Evolutionary conservation across 2,888 invertebrate species (phyloP).

Genomic region (Sinhomidia bicolor): DNA sequence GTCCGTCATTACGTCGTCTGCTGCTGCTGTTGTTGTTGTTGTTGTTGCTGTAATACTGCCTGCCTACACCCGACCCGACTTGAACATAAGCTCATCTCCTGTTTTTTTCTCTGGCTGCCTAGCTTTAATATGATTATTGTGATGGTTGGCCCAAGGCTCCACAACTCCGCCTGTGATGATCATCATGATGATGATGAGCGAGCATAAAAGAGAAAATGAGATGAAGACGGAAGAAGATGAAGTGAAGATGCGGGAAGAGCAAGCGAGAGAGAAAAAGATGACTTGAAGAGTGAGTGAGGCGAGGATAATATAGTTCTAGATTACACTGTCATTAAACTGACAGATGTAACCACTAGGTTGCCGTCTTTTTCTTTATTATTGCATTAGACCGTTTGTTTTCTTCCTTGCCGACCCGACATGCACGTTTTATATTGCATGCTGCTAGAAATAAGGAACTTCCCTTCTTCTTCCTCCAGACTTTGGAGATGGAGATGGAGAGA

Average conservation of each 20-base stretch:
- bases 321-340: slow-evolving; percentile 74
- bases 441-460: slow-evolving; percentile 20
- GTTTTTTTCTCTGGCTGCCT: background rate
- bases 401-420: slow-evolving; percentile 32
- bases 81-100: slow-evolving; percentile 22
- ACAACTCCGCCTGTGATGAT: slow-evolving; percentile 51
- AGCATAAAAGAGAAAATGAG: slow-evolving; percentile 53
- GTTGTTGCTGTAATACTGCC: background rate
- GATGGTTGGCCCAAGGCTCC: slow-evolving; percentile 50
- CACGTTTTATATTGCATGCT: background rate
- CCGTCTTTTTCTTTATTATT: slow-evolving; percentile 53
- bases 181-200: slow-evolving; percentile 51
- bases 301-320: slow-evolving; percentile 71
- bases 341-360: slow-evolving; percentile 72
- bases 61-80: background rate
- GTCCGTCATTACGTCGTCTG: slow-evolving; percentile 45
- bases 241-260: slow-evolving; percentile 52
- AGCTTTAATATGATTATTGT: background rate
- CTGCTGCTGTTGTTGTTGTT: background rate
- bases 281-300: slow-evolving; percentile 56
- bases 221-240: slow-evolving; percentile 58
- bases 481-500: no score
- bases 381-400: slow-evolving; percentile 44
- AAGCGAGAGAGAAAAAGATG: slow-evolving; percentile 48
- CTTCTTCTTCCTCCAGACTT: slow-evolving; percentile 11